Evolutionary conservation across 1,140 invertebrate species (phyloP).

Genomic region (Zaprionus vittiger): DNA sequence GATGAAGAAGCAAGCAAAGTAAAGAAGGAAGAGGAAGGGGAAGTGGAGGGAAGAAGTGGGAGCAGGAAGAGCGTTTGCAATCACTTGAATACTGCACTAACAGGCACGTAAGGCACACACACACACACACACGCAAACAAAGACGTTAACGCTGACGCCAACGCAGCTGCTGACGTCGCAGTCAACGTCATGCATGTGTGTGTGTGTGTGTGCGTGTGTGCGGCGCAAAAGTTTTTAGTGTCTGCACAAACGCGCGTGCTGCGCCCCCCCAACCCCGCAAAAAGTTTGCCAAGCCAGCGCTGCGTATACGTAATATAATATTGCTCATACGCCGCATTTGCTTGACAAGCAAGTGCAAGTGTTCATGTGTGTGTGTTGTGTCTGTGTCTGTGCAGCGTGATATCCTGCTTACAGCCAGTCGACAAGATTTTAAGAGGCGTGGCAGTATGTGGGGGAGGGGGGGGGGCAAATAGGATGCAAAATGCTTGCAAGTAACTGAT

Average conservation of each 20-base stretch:
- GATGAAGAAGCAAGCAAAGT: constrained; percentile 27
- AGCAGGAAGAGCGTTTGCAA: constrained; percentile 61
- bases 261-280: neutral
- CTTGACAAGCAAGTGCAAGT: constrained; percentile 33
- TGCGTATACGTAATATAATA: constrained; percentile 72
- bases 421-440: constrained; percentile 12
- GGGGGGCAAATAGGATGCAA: constrained; percentile 68
- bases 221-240: constrained; percentile 56
- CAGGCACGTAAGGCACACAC: constrained; percentile 74
- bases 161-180: neutral
- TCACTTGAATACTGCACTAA: constrained; percentile 84
- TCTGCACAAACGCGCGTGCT: constrained; percentile 9
- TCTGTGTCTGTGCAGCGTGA: constrained; percentile 60
- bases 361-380: constrained; percentile 4
- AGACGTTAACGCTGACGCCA: constrained; percentile 71
- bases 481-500: constrained; percentile 83
- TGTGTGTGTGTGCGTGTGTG: neutral
- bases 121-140: constrained; percentile 61
- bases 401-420: constrained; percentile 53
- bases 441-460: neutral
- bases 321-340: constrained; percentile 73
- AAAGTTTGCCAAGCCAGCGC: constrained; percentile 63
- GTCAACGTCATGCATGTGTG: neutral
- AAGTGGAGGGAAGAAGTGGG: neutral
- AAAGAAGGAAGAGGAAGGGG: constrained; percentile 55